A percentile compares a stretch with the other conserved stretches of the same genome.
These are phyloP conservation scores for Arothron firmamentum DNA, from an alignment of 2,113 vertebrate species.

Conservation along the genomic window DNA sequence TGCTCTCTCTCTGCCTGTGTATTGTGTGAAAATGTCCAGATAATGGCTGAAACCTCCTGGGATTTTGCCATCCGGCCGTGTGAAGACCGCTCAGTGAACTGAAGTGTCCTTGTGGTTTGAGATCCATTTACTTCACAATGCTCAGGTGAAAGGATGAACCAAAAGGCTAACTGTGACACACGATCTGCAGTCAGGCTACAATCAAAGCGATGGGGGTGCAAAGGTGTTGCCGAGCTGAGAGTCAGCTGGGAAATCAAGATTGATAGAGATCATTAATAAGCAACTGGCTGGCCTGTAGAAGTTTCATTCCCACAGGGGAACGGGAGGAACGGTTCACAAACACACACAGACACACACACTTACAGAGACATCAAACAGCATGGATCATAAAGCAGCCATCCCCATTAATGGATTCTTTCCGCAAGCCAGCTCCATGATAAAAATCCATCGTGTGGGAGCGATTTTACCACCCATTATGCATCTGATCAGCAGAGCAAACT, in stretches of 20 bases:
- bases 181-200: conserved; percentile 17
- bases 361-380: conserved; percentile 17
- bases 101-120: conserved; percentile 8
- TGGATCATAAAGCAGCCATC: conserved; percentile 40
- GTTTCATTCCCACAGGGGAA: conserved; percentile 29
- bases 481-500: conserved; percentile 27
- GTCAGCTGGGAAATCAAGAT: conserved; percentile 60
- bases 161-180: conserved; percentile 14
- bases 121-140: conserved; percentile 27
- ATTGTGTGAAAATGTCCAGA: conserved; percentile 18
- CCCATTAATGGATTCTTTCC: conserved; percentile 44
- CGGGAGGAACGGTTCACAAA: not conserved
- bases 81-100: conserved; percentile 33
- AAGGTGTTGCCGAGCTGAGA: conserved; percentile 27
- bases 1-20: conserved; percentile 9
- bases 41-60: conserved; percentile 10
- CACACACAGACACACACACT: conserved; percentile 4
- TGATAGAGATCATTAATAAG: conserved; percentile 68
- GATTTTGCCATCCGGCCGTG: conserved; percentile 1
- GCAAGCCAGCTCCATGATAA: conserved; percentile 36
- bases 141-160: not conserved
- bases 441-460: conserved; percentile 38
- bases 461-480: conserved; percentile 31
- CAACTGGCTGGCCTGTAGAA: conserved; percentile 45
- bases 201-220: conserved; percentile 14